Conservation (phyloP, 2,113 vertebrate species). For the Clupea harengus region DNA sequence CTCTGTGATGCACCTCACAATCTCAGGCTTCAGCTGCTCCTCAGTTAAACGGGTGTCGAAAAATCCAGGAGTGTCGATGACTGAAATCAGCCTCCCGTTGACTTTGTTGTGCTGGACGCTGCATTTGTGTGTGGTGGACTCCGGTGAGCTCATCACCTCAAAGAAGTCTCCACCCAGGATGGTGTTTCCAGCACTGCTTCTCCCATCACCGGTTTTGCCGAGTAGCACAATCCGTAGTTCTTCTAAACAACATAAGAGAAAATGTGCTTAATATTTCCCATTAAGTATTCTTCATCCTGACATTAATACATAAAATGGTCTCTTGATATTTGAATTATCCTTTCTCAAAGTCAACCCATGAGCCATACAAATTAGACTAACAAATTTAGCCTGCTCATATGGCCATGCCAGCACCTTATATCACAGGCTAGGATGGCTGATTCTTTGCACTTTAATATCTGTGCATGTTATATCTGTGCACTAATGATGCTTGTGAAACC, state of each 20-base stretch:
- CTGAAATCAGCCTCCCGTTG: not conserved
- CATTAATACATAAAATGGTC: too few relatives aligned
- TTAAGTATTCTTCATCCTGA: too few relatives aligned
- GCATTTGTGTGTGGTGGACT: constrained; percentile 8
- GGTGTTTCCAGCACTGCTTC: constrained; percentile 4
- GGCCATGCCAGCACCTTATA: too few relatives aligned
- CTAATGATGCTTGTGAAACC: too few relatives aligned
- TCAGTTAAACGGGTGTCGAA: not conserved
- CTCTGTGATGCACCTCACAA: not conserved
- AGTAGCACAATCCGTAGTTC: constrained; percentile 10
- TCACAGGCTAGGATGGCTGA: too few relatives aligned
- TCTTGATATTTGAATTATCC: too few relatives aligned
- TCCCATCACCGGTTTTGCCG: constrained; percentile 21
- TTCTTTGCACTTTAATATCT: too few relatives aligned
- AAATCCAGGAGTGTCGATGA: constrained; percentile 26
- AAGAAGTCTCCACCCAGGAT: constrained; percentile 7
- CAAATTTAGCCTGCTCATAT: too few relatives aligned
- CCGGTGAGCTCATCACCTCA: not conserved
- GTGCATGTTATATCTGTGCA: too few relatives aligned
- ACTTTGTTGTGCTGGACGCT: not conserved
- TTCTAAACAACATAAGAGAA: not conserved
- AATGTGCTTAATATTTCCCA: not conserved
- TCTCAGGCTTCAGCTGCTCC: constrained; percentile 9
- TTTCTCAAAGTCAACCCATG: too few relatives aligned
- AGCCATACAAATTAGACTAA: too few relatives aligned